These are phyloP conservation scores for Phasia obesa DNA, from an alignment of 2,888 invertebrate genomes.

Conservation along the genomic window DNA sequence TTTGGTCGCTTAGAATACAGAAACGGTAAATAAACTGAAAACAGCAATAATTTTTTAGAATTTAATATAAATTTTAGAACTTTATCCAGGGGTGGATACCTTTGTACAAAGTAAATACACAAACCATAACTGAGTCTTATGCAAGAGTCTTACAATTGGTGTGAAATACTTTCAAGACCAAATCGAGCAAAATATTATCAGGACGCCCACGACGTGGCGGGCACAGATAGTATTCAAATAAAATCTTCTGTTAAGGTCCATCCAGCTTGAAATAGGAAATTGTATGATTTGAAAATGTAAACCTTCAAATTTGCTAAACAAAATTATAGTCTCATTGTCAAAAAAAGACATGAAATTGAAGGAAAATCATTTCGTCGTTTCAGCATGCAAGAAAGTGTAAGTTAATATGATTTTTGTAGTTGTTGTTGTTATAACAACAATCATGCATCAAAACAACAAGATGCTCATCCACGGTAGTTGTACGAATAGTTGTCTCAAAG, in stretches of 20 bases:
- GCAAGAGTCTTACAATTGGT: too few relatives aligned
- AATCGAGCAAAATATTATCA: too few relatives aligned
- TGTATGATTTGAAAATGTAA: constrained; percentile 36
- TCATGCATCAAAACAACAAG: constrained; percentile 25
- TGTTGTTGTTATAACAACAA: constrained; percentile 13
- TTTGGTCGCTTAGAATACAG: too few relatives aligned
- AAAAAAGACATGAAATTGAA: constrained; percentile 4
- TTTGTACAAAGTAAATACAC: too few relatives aligned
- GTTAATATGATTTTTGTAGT: constrained; percentile 12
- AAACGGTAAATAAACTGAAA: too few relatives aligned
- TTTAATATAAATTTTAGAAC: too few relatives aligned
- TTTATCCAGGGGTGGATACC: too few relatives aligned
- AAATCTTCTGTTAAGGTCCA: too few relatives aligned
- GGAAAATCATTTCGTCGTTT: constrained; percentile 36
- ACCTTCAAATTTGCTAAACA: constrained; percentile 43
- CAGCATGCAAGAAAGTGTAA: constrained; percentile 55
- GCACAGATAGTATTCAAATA: background rate
- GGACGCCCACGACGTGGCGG: too few relatives aligned
- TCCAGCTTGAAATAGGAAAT: constrained; percentile 20
- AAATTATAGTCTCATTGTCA: constrained; percentile 37
- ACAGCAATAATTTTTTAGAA: too few relatives aligned
- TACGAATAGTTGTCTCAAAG: constrained; percentile 1
- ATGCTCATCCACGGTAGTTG: constrained; percentile 6
- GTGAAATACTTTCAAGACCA: too few relatives aligned
- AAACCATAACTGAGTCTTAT: too few relatives aligned